Conservation (phyloP, 1,140 invertebrate species). For the Aricia agestis region DNA sequence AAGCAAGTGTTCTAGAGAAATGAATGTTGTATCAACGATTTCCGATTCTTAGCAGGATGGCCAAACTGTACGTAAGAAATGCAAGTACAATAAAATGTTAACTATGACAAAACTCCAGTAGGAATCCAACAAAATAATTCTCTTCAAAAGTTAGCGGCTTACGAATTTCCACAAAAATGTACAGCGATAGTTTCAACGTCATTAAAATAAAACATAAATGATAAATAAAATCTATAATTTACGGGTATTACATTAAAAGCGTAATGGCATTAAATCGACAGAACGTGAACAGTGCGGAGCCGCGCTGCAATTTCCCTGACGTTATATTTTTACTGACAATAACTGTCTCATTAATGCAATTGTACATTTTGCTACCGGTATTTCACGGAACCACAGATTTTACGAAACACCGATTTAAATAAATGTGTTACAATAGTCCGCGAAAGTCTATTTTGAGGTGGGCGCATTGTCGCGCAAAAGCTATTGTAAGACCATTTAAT, state of each 20-base stretch:
- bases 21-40: too few species aligned
- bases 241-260: constrained; percentile 48
- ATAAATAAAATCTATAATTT: constrained; percentile 48
- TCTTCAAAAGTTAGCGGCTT: too few species aligned
- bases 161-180: not conserved
- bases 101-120: too few species aligned
- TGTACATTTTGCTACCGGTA: constrained; percentile 34
- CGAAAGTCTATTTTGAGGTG: not conserved
- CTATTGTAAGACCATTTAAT: not conserved
- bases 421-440: constrained; percentile 15
- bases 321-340: constrained; percentile 55
- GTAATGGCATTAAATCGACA: constrained; percentile 51
- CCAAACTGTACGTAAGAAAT: too few species aligned
- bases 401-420: constrained; percentile 32
- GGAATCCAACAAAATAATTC: too few species aligned
- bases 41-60: too few species aligned
- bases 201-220: constrained; percentile 41
- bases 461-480: not conserved
- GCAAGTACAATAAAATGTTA: too few species aligned
- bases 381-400: constrained; percentile 34
- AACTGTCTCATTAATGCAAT: constrained; percentile 49
- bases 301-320: constrained; percentile 38
- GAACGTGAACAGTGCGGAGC: constrained; percentile 44
- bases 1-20: too few species aligned
- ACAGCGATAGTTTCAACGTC: constrained; percentile 20